Evolutionary conservation across 2,113 vertebrate species (phyloP).

Genomic region (Nymphicus hollandicus): DNA sequence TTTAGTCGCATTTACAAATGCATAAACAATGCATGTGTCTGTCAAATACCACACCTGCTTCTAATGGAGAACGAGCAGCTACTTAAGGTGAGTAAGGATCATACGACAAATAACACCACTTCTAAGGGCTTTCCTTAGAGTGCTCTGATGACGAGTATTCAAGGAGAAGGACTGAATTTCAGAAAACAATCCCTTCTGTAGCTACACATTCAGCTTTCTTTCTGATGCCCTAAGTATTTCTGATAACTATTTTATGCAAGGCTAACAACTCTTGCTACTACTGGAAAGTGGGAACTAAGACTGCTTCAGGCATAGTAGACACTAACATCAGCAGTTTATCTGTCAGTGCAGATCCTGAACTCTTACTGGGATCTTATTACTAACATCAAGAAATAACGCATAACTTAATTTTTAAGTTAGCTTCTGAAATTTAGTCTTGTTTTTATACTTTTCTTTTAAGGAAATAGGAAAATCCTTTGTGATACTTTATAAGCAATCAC

Average conservation of each 20-base stretch:
- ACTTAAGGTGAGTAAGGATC: background rate
- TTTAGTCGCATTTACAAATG: background rate
- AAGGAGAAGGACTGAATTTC: background rate
- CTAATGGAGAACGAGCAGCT: background rate
- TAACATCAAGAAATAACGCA: background rate
- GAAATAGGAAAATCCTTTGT: background rate
- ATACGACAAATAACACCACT: background rate
- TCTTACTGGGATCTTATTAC: background rate
- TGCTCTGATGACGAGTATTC: background rate
- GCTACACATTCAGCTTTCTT: background rate
- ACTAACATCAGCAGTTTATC: background rate
- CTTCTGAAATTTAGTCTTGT: background rate
- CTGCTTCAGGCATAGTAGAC: background rate
- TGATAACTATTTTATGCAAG: conserved; percentile 14
- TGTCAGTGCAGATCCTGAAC: background rate
- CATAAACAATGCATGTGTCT: accelerated
- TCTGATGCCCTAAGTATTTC: background rate
- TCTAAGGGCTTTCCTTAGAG: background rate
- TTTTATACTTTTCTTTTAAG: background rate
- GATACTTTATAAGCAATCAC: background rate
- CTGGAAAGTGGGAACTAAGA: background rate
- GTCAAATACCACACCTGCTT: background rate
- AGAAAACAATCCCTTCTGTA: background rate
- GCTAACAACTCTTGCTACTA: background rate
- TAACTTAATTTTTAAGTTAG: background rate